Base-by-base conservation (phyloP, 92 coral and sea anemone species). In the Virgularia gustaviana region DNA sequence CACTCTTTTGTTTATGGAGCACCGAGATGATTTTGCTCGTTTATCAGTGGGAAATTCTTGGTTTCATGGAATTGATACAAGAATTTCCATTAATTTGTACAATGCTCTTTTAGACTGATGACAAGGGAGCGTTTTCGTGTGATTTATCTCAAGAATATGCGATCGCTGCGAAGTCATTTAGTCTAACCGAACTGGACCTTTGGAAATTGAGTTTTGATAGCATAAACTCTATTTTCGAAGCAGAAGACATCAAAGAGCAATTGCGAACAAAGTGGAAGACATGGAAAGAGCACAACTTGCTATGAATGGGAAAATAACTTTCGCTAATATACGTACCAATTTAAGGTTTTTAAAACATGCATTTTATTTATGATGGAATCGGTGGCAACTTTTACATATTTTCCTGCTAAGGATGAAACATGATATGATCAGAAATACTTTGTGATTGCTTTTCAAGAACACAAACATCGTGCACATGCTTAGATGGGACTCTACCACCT, bases 101-200 rank as follows among this genome's bases (percentile, higher is more conserved):
- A n/a, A n/a, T n/a, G n/a, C n/a, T n/a, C n/a, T n/a, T 41, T 57
- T 83, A 91, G 97, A 91, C 97, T 32, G 97, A 91, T 57, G 97
- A 91, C 75, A 91, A 91, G 62, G 97, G 97, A 24, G 97, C 88
- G 38, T 91, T 91, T 51, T 70, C 87, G 7, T 88, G 91, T 35
- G 79, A 85, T 11, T 49, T 91, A 44, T 91, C 97, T 57, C 76
- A 88, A 42, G 97, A 91, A 42, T 91, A 85, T 45, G 59, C 65
- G 31, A 43, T 88, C 0, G 82, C 78, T 76, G 95, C 90, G 31
- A 76, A 63, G 23, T 75, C 88, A 13, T 80, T 88, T 10, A 52
- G 72, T 30, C 70, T 91, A 57, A 82, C 76, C 11, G 54, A 77
- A 27, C 54, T 54, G 20, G 88, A 91, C 52, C 79, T 91, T 13